phyloP scores from a whole-genome alignment of 2,888 invertebrate species.

The Clanis bilineata region DNA sequence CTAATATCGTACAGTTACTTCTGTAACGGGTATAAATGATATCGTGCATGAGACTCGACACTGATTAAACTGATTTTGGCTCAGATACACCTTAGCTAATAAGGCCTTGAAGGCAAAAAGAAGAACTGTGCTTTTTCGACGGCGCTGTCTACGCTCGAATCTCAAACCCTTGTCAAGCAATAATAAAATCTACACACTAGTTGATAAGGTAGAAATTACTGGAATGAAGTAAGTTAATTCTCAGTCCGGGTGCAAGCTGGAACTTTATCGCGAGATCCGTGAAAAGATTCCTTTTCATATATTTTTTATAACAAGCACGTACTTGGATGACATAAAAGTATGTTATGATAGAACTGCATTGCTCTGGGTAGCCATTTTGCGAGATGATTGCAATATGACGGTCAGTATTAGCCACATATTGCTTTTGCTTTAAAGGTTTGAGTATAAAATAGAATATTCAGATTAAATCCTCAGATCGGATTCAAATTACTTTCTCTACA shows the following conservation, averaged over 20 bases:
- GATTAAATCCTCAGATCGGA: too few species aligned
- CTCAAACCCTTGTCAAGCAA: neutral
- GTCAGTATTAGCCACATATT: neutral
- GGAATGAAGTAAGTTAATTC: neutral
- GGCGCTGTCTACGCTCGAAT: neutral
- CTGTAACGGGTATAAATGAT: constrained; percentile 2
- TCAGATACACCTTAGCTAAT: constrained; percentile 14
- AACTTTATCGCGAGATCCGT: constrained; percentile 11
- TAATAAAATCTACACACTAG: neutral
- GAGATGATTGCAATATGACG: neutral
- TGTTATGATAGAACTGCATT: neutral
- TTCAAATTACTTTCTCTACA: too few species aligned
- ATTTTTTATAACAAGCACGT: constrained; percentile 3
- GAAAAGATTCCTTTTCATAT: constrained; percentile 13
- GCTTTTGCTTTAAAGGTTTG: neutral
- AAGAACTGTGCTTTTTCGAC: constrained; percentile 3
- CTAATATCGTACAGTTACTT: neutral
- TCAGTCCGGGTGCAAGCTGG: constrained; percentile 10
- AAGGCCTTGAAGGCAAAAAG: constrained; percentile 7
- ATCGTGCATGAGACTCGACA: neutral
- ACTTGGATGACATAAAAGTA: neutral
- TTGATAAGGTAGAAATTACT: neutral
- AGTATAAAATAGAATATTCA: too few species aligned
- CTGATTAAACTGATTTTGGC: constrained; percentile 13
- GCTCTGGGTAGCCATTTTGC: neutral